These are phyloP conservation scores for Exaiptasia diaphana DNA, from an alignment of 64 coral and sea anemone species.

Conservation along the genomic window DNA sequence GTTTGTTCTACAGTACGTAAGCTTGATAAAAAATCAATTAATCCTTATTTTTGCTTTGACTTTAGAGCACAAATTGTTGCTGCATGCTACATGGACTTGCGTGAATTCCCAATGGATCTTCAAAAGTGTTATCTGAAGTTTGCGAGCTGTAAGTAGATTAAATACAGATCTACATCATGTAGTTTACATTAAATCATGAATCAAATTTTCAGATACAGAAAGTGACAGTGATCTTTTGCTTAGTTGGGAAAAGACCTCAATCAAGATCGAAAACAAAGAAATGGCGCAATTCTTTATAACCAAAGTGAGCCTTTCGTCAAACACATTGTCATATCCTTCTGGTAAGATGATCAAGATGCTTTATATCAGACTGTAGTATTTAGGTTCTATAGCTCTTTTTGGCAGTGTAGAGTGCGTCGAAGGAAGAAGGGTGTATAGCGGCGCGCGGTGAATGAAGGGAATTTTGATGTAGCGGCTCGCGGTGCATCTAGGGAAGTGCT, in stretches of 20 bases:
- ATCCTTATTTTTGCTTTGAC: not conserved
- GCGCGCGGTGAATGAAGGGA: too few relatives aligned
- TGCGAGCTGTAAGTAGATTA: slow-evolving; percentile 68
- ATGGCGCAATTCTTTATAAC: slow-evolving; percentile 52
- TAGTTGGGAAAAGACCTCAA: slow-evolving; percentile 7
- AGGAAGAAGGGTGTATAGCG: too few relatives aligned
- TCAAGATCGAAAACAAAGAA: slow-evolving; percentile 33
- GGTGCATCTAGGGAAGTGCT: too few relatives aligned
- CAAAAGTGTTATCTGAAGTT: slow-evolving; percentile 60
- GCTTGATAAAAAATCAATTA: not conserved
- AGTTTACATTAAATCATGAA: not conserved
- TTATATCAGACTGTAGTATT: too few relatives aligned
- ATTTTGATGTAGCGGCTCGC: too few relatives aligned
- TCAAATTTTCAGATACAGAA: slow-evolving; percentile 13
- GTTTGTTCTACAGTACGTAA: too few relatives aligned
- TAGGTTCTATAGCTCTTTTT: too few relatives aligned
- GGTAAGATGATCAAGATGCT: too few relatives aligned
- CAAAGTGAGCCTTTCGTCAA: not conserved
- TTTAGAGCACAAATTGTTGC: slow-evolving; percentile 66
- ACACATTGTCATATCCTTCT: not conserved
- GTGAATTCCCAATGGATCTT: slow-evolving; percentile 72
- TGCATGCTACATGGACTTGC: slow-evolving; percentile 76
- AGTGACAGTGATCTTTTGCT: slow-evolving; percentile 11
- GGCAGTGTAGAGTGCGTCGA: too few relatives aligned
- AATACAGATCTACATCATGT: not conserved